Conservation (phyloP, 2,797 vertebrate genomes). For the Clarias laeviceps region DNA sequence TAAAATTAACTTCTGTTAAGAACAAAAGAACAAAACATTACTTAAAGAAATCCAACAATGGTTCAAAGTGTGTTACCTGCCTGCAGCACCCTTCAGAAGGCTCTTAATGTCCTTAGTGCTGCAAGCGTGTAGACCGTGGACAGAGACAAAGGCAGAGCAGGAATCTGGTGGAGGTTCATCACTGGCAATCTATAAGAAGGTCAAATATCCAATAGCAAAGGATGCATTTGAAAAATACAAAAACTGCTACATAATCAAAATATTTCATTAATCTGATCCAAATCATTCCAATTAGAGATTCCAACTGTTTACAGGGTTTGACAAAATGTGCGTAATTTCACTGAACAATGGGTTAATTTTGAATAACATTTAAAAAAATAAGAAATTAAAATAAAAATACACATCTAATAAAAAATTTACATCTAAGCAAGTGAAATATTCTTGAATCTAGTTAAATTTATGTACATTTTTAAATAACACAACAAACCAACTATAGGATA, state of each 20-base stretch:
- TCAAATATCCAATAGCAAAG: neutral
- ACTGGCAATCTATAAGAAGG: constrained; percentile 82
- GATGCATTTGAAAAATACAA: neutral
- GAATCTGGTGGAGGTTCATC: constrained; percentile 88
- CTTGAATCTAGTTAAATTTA: no score
- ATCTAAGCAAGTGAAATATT: no score
- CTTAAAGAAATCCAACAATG: neutral
- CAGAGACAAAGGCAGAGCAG: constrained; percentile 87
- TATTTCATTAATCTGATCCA: no score
- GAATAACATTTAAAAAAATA: no score
- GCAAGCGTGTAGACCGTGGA: constrained; percentile 89
- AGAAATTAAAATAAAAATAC: no score
- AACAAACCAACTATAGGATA: no score
- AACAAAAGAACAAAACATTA: neutral
- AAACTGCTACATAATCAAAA: neutral
- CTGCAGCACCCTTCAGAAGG: constrained; percentile 87
- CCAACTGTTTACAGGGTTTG: no score
- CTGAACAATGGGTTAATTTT: no score
- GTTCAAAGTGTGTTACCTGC: constrained; percentile 75
- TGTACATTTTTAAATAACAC: no score
- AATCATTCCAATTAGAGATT: no score
- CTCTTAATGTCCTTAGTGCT: constrained; percentile 91
- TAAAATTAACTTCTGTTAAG: neutral
- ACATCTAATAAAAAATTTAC: no score
- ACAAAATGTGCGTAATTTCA: no score